Evolutionary conservation across 2,113 vertebrate species (phyloP).

Genomic region (Cariama cristata): DNA sequence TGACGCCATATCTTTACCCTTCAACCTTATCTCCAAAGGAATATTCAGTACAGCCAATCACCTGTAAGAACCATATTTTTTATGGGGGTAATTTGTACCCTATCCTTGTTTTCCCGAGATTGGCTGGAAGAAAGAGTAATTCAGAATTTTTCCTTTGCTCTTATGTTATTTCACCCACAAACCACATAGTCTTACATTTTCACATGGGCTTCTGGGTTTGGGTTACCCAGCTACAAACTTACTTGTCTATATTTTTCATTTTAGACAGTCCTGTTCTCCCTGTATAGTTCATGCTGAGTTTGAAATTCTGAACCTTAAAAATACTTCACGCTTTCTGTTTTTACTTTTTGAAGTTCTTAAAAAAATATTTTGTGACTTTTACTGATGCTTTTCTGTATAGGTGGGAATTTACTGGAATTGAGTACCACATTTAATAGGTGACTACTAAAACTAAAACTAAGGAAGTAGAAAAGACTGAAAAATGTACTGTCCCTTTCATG

Average conservation of each 20-base stretch:
- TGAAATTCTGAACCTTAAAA: neutral
- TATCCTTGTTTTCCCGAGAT: neutral
- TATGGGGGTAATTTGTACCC: neutral
- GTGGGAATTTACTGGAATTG: neutral
- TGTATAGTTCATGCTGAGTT: neutral
- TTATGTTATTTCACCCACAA: neutral
- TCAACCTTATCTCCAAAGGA: neutral
- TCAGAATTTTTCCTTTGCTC: neutral
- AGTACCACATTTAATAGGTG: neutral
- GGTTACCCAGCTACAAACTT: neutral
- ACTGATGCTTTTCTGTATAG: neutral
- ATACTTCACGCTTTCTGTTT: neutral
- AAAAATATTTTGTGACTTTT: neutral
- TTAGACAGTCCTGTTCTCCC: neutral
- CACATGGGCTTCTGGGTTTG: neutral
- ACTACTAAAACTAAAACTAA: neutral
- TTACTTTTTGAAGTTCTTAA: neutral
- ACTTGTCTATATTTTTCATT: neutral
- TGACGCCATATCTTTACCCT: neutral
- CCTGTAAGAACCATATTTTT: neutral
- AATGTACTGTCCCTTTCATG: neutral
- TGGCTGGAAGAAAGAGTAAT: neutral
- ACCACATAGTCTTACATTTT: neutral
- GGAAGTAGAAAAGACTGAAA: neutral
- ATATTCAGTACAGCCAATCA: neutral